These are phyloP conservation scores for Danio tinwini DNA, from an alignment of 2,797 vertebrate species.

Conservation along the genomic window DNA sequence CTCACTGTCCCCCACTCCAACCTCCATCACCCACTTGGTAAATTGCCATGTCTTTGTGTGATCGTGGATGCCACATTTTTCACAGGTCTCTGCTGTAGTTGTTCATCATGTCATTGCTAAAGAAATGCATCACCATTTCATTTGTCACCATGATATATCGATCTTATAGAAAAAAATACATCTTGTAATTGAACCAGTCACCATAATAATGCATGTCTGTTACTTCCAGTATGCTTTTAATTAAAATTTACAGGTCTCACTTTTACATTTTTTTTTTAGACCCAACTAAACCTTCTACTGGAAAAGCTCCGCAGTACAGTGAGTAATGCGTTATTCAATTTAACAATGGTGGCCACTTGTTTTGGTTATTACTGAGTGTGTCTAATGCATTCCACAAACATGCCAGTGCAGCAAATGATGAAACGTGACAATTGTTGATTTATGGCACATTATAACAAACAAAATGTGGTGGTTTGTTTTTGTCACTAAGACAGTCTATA, in stretches of 20 bases:
- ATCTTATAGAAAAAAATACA: not conserved
- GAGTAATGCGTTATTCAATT: slow-evolving; percentile 71
- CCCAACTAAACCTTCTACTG: slow-evolving; percentile 93
- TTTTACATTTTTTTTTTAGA: slow-evolving; percentile 77
- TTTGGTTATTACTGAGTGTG: slow-evolving; percentile 24
- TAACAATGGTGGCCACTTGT: not conserved
- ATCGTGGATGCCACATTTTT: slow-evolving; percentile 7
- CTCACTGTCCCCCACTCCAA: slow-evolving; percentile 14
- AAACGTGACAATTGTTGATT: not conserved
- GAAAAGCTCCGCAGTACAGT: slow-evolving; percentile 98
- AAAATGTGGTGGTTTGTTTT: slow-evolving; percentile 1
- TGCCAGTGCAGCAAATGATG: slow-evolving; percentile 1
- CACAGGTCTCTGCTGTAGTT: not conserved
- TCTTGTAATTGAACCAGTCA: slow-evolving; percentile 27
- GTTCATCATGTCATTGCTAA: not conserved
- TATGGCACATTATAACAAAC: not conserved
- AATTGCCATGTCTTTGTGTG: slow-evolving; percentile 29
- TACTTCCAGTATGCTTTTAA: slow-evolving; percentile 8
- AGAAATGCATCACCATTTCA: slow-evolving; percentile 4
- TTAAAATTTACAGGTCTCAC: not conserved
- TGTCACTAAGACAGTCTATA: not conserved
- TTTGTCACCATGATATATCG: slow-evolving; percentile 11
- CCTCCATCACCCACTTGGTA: slow-evolving; percentile 4
- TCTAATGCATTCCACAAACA: slow-evolving; percentile 19
- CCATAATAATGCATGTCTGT: slow-evolving; percentile 35